These are phyloP conservation scores for Acleris cristana DNA, from an alignment of 2,888 invertebrate genomes.

Conservation along the genomic window DNA sequence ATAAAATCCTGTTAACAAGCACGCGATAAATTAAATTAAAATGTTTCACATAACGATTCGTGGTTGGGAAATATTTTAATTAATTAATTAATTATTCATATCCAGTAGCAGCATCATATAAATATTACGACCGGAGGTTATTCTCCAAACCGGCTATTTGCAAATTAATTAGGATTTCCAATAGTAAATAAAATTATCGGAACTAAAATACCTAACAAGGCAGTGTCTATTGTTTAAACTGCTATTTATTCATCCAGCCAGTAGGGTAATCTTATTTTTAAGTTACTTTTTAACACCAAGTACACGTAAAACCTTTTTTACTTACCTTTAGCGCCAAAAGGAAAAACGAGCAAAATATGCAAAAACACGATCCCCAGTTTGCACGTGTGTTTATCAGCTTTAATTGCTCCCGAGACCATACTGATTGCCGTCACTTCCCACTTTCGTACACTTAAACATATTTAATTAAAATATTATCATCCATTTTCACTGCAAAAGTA, in stretches of 20 bases:
- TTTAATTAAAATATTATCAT: constrained; percentile 37
- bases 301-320: constrained; percentile 14
- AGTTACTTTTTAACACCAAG: background rate
- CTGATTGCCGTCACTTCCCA: constrained; percentile 62
- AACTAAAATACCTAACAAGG: background rate
- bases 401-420: constrained; percentile 76
- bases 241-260: background rate
- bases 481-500: constrained; percentile 18
- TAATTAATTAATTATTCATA: background rate
- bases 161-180: background rate
- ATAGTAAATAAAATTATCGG: background rate
- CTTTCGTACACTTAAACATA: constrained; percentile 55
- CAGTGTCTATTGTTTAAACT: background rate
- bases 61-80: background rate
- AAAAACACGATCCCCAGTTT: constrained; percentile 73
- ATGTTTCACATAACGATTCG: constrained; percentile 6
- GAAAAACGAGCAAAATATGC: constrained; percentile 69
- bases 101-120: constrained; percentile 19
- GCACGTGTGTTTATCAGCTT: constrained; percentile 71
- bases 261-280: background rate
- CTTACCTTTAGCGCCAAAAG: constrained; percentile 67
- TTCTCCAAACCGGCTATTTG: background rate
- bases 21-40: background rate
- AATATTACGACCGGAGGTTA: constrained; percentile 12
- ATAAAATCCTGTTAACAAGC: no score